A percentile compares a stretch with the other conserved stretches of the same genome.
phyloP scores from a whole-genome alignment of 2,113 vertebrate genomes.

The Tenrec ecaudatus region DNA sequence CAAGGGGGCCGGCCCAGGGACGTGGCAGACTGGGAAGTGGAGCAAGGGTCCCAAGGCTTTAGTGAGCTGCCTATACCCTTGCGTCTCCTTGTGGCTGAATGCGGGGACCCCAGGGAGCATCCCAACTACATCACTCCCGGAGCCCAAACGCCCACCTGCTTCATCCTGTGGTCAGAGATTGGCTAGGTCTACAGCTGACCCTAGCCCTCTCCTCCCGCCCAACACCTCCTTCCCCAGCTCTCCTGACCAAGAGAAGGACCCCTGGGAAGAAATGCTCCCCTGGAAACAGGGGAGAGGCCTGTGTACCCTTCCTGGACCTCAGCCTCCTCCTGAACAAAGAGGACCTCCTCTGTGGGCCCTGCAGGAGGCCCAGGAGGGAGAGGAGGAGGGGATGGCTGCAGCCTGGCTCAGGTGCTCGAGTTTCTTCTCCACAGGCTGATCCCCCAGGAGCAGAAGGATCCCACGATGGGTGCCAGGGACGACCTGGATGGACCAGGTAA shows the following conservation, averaged over 20 bases:
- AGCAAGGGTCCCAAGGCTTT: neutral
- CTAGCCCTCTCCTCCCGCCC: neutral
- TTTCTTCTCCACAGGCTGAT: constrained; percentile 80
- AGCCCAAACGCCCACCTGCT: neutral
- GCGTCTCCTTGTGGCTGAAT: neutral
- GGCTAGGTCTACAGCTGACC: neutral
- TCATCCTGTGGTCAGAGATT: neutral
- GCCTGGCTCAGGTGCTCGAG: neutral
- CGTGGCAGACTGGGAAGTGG: neutral
- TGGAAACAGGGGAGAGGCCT: neutral
- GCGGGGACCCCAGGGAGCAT: neutral
- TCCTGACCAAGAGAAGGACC: neutral
- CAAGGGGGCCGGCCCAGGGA: neutral
- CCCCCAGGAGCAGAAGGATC: constrained; percentile 80
- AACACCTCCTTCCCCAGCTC: no score
- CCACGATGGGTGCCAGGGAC: constrained; percentile 80
- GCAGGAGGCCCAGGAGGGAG: neutral
- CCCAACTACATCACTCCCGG: neutral
- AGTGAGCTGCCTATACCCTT: neutral
- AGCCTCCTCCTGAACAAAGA: neutral
- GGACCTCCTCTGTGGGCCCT: neutral
- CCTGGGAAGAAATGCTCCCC: neutral
- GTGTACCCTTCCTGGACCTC: no score
- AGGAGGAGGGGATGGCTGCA: neutral
- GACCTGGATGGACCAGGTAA: constrained; percentile 83